Conservation (phyloP, 1,140 invertebrate genomes). For the Drosophila tani region DNA sequence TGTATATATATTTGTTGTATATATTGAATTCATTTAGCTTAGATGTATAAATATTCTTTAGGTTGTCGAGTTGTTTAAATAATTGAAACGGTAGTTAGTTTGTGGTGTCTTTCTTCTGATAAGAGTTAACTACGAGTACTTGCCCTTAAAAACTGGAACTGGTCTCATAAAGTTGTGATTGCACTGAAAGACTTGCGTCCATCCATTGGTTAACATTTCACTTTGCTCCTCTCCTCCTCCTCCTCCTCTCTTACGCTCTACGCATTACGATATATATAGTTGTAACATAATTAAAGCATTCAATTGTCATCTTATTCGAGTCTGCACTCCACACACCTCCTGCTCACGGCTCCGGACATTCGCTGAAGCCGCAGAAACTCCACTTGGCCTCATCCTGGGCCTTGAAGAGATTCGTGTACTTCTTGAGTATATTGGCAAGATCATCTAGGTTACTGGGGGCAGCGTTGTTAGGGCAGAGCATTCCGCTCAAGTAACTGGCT, state of each 20-base stretch:
- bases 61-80: slow-evolving; percentile 60
- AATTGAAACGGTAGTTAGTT: slow-evolving; percentile 76
- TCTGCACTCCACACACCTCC: slow-evolving; percentile 1
- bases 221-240: slow-evolving; percentile 28
- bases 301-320: slow-evolving; percentile 60
- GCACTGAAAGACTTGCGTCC: slow-evolving; percentile 55
- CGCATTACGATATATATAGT: slow-evolving; percentile 52
- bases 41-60: slow-evolving; percentile 41
- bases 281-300: slow-evolving; percentile 76
- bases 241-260: slow-evolving; percentile 40
- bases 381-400: slow-evolving; percentile 85
- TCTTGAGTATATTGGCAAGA: slow-evolving; percentile 90
- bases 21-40: slow-evolving; percentile 60
- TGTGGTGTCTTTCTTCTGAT: slow-evolving; percentile 47
- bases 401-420: slow-evolving; percentile 91
- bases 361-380: slow-evolving; percentile 89
- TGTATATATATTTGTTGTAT: slow-evolving; percentile 56
- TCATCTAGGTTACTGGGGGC: slow-evolving; percentile 88
- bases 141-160: slow-evolving; percentile 58
- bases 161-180: slow-evolving; percentile 75
- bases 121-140: slow-evolving; percentile 56
- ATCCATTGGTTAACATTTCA: slow-evolving; percentile 60
- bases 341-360: slow-evolving; percentile 23
- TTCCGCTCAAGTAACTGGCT: slow-evolving; percentile 93
- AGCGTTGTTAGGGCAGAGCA: slow-evolving; percentile 86